phyloP scores from a whole-genome alignment of 2,797 vertebrate species.

The Hoplostethus atlanticus region DNA sequence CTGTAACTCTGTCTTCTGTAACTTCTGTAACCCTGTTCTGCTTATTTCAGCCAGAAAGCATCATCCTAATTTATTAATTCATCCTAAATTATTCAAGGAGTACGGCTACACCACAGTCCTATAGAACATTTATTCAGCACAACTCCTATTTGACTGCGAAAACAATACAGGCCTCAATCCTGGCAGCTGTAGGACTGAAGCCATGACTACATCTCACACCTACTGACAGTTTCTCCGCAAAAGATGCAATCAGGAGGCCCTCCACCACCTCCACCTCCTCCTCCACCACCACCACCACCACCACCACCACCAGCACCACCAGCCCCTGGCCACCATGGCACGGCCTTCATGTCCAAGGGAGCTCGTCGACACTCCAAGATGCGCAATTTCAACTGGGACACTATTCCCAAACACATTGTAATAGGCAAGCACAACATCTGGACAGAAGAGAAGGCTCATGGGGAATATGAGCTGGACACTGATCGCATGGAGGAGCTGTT shows the following conservation, averaged over 20 bases:
- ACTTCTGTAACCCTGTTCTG: conserved; percentile 47
- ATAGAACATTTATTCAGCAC: not conserved
- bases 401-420: conserved; percentile 84
- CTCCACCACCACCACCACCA: conserved; percentile 13
- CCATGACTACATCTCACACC: conserved; percentile 32
- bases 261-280: conserved; percentile 29
- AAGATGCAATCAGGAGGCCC: conserved; percentile 65
- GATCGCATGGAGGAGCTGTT: conserved; percentile 88
- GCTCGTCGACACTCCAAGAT: conserved; percentile 74
- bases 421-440: conserved; percentile 86
- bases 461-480: conserved; percentile 84
- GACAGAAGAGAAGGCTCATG: conserved; percentile 77
- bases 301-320: conserved; percentile 67
- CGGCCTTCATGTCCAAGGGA: conserved; percentile 20
- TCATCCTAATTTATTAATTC: too few species aligned
- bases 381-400: conserved; percentile 89
- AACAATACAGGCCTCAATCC: not conserved
- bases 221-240: conserved; percentile 37
- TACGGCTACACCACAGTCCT: not conserved
- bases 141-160: not conserved
- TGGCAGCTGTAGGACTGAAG: conserved; percentile 25
- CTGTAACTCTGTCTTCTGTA: conserved; percentile 7
- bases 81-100: too few species aligned
- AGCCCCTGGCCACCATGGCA: conserved; percentile 54
- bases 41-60: conserved; percentile 39